Conservation (phyloP, 30 jellyfish, hydroid and myxozoan species). For the Pelagia noctiluca region DNA sequence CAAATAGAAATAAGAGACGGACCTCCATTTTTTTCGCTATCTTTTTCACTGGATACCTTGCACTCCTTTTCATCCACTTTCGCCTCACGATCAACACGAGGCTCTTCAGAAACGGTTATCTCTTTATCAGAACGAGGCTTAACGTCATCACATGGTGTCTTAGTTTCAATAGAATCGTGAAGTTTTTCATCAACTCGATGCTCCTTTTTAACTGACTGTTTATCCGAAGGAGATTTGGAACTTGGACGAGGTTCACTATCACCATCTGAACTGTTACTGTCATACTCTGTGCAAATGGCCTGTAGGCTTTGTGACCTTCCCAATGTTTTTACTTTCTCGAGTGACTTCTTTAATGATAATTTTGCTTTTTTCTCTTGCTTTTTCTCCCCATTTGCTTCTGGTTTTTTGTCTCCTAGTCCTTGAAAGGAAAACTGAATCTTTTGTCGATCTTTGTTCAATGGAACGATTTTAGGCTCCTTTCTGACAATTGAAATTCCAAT, state of each 20-base stretch:
- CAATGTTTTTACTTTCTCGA: neutral
- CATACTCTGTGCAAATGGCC: conserved; percentile 48
- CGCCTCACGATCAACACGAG: too few species aligned
- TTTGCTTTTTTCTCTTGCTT: neutral
- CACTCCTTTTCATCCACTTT: too few species aligned
- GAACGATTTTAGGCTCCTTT: conserved; percentile 47
- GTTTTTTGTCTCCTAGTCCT: neutral
- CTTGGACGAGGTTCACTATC: conserved; percentile 4
- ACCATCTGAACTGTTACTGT: conserved; percentile 38
- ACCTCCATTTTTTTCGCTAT: too few species aligned
- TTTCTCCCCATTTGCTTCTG: neutral
- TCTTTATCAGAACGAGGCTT: too few species aligned
- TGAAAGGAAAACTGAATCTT: conserved; percentile 34
- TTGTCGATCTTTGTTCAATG: conserved; percentile 29
- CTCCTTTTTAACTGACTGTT: neutral
- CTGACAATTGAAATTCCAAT: conserved; percentile 33
- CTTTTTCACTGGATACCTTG: too few species aligned
- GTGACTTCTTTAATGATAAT: neutral
- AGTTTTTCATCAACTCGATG: neutral
- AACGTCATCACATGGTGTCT: too few species aligned
- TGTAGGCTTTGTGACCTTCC: conserved; percentile 38
- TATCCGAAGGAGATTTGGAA: neutral
- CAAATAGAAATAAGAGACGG: too few species aligned
- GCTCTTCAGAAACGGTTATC: too few species aligned
- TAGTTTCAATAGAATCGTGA: too few species aligned